Conservation (phyloP, 2,888 invertebrate species). For the Parasteatoda lunata region DNA sequence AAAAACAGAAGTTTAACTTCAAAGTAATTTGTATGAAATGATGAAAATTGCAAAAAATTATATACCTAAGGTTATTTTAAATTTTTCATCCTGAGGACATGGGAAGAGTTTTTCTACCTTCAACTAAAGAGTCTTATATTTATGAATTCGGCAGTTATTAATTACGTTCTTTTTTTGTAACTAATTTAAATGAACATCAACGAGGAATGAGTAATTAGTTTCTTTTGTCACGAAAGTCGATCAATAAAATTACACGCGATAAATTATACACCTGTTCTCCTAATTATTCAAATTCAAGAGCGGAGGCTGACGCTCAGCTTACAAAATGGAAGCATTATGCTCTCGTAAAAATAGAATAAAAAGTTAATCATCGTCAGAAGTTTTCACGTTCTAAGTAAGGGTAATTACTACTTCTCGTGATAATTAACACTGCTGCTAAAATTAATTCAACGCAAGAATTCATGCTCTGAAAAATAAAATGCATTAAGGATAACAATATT, state of each 20-base stretch:
- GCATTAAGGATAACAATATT: no score
- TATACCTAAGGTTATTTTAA: no score
- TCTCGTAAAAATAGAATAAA: constrained; percentile 30
- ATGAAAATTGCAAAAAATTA: no score
- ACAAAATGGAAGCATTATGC: constrained; percentile 5
- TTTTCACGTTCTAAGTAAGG: constrained; percentile 9
- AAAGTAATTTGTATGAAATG: no score
- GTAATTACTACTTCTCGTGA: constrained; percentile 20
- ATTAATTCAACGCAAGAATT: neutral
- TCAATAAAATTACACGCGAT: constrained; percentile 29
- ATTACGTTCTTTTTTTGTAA: neutral
- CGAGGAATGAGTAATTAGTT: neutral
- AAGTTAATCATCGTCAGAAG: constrained; percentile 27
- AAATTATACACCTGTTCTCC: neutral
- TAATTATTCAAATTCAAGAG: constrained; percentile 6
- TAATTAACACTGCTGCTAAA: constrained; percentile 1
- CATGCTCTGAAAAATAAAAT: no score
- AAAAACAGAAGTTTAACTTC: no score
- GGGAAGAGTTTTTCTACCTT: no score
- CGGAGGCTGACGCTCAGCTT: neutral
- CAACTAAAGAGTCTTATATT: no score
- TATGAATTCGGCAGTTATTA: no score
- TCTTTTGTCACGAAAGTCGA: constrained; percentile 12
- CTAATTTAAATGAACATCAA: neutral
- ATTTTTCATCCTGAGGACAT: no score